Evolutionary conservation across 2,113 vertebrate genomes (phyloP).

Genomic region (Grammomys dolichurus): DNA sequence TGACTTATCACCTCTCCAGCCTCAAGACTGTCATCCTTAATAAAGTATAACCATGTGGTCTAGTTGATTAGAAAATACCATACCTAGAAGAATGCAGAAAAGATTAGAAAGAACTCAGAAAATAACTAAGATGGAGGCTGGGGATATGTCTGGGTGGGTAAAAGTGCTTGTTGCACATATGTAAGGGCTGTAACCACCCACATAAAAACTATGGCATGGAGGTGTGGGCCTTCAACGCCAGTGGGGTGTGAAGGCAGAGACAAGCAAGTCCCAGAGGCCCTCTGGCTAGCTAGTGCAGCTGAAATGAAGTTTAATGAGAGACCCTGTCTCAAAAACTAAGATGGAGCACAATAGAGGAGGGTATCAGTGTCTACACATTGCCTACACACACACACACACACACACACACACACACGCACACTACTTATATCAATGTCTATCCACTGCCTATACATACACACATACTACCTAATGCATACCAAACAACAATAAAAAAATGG

Average conservation of each 20-base stretch:
- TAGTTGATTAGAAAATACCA: not conserved
- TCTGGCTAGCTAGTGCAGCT: not conserved
- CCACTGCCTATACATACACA: not conserved
- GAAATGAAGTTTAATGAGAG: not conserved
- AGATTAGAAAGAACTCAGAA: constrained; percentile 17
- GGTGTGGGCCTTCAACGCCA: too few species aligned
- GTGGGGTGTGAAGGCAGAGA: not conserved
- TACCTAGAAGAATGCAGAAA: not conserved
- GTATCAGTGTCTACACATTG: not conserved
- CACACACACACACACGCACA: not conserved
- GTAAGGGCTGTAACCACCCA: not conserved
- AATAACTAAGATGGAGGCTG: not conserved
- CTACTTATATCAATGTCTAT: too few species aligned
- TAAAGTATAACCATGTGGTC: not conserved
- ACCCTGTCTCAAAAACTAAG: not conserved
- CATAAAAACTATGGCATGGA: too few species aligned
- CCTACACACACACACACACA: not conserved
- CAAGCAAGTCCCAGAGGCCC: too few species aligned
- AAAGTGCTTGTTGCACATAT: not conserved
- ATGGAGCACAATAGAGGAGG: not conserved
- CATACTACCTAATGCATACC: not conserved
- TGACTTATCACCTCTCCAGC: not conserved
- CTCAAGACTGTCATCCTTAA: not conserved
- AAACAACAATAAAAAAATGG: not conserved
- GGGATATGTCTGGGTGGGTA: not conserved